Evolutionary conservation across 1,140 invertebrate species (phyloP), one percentile per base, ranked within the genome.

Genomic region (Drosophila bocqueti): DNA sequence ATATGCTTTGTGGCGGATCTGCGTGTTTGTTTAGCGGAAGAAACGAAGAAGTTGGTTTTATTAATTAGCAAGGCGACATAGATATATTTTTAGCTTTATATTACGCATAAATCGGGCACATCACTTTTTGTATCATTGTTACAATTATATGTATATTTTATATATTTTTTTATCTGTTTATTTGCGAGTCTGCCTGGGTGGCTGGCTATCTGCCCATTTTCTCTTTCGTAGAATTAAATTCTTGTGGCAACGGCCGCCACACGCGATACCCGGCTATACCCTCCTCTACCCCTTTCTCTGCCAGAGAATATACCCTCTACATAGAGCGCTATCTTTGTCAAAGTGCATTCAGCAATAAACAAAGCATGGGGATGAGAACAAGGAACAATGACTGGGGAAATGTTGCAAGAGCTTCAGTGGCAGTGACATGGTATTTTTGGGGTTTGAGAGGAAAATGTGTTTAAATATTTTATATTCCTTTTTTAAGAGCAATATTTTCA

Each of bases 241-340:
- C 73, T 78, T 89, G 77, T 87, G 84, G 80, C 83, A 89, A 89
- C 52, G 84, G 72, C 84, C 83, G 65, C 68, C 77, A 89, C 76
- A 89, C 80, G 83, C 76, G 79, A 76, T 79, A 76, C 49, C 62
- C 52, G 46, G 26, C 42, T 45, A 26, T 29, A 18, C n/a, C 13
- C 43, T 24, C 16, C 21, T 16, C 24, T 2, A 24, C 45, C 9
- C 4, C 42, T 10, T 43, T 4, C 43, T 36, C 50, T 9, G 29
- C 42, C 18, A 52, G 38, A 31, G 52, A 52, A 47, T 52, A 26
- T 26, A 40, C 65, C 8, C 6, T 31, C 29, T 16, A 45, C 15
- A 47, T 26, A n/a, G 36, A n/a, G 36, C 69, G n/a, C 34, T 61
- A 60, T 52, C 67, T 73, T 61, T 73, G 75, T 59, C 66, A 58